phyloP scores from a whole-genome alignment of 2,888 invertebrate species.

The Ethmia dodecea region DNA sequence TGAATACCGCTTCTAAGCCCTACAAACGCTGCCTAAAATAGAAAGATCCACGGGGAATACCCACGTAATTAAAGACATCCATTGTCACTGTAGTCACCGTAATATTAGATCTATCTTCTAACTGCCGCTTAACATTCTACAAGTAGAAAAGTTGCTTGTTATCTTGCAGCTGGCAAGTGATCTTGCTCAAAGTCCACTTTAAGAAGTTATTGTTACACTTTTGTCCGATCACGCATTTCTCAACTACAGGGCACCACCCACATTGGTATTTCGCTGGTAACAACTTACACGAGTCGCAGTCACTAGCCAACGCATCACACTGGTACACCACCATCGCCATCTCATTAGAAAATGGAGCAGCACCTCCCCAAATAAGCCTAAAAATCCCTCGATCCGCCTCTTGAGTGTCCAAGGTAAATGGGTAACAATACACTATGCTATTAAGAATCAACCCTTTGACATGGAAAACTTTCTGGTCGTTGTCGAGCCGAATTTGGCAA shows the following conservation, averaged over 20 bases:
- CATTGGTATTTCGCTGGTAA: conserved; percentile 12
- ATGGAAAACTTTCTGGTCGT: conserved; percentile 23
- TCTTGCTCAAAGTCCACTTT: conserved; percentile 24
- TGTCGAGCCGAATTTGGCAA: conserved; percentile 28
- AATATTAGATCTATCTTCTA: no score
- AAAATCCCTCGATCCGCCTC: conserved; percentile 22
- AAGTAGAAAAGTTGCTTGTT: no score
- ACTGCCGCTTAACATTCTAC: no score
- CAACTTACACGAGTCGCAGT: conserved; percentile 11
- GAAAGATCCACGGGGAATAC: no score
- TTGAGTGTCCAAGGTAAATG: conserved; percentile 20
- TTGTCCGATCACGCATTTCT: conserved; percentile 11
- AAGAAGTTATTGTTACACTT: conserved; percentile 23
- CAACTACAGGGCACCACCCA: conserved; percentile 12
- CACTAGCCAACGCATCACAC: conserved; percentile 22
- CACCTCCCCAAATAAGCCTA: conserved; percentile 30
- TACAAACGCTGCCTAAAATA: no score
- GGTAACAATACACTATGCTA: conserved; percentile 31
- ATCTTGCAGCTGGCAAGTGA: conserved; percentile 26
- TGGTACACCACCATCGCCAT: conserved; percentile 29
- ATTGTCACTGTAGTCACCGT: no score
- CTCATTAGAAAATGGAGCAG: conserved; percentile 31
- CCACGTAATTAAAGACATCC: no score
- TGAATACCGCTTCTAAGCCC: no score
- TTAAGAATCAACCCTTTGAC: conserved; percentile 31